Evolutionary conservation across 1,140 invertebrate genomes (phyloP), one percentile per base, ranked within the genome.

Genomic region (Bombus affinis): DNA sequence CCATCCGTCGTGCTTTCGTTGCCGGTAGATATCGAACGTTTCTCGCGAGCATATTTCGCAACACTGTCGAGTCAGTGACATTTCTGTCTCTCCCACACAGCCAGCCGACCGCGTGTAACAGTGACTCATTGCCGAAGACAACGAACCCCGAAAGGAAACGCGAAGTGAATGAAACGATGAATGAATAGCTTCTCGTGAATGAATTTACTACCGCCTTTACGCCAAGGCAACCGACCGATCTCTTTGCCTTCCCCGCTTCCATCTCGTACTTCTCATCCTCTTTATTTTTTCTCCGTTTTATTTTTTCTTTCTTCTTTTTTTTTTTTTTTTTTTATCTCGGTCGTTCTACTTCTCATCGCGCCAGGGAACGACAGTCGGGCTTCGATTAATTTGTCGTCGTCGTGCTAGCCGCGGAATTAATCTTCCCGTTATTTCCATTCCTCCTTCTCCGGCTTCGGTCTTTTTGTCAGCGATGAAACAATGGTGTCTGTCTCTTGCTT

Each of bases 71-170:
- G 85, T 87, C 84, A 89, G 81, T 91, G 89, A 88, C 90, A 90
- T 90, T 90, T 91, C 87, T 91, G 81, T 25, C 85, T 79, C 83
- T 81, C 81, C 73, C 83, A 87, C 71, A 81, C 71, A 44, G 25
- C 10, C 42, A 37, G 18, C 13, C 47, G 66, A 37, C 42, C 62
- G 75, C 68, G 86, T 75, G 79, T 82, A 85, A 83, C 70, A 86
- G 77, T 91, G 90, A 91, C 87, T 91, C 90, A 91, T 84, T 91
- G 81, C 73, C 72, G 90, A 90, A 91, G 89, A 91, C 90, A 91
- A 91, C 90, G 88, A 91, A 91, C 86, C 88, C 90, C 90, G 90
- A 91, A 91, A 91, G 90, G 90, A 91, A 91, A 91, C 89, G 76
- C 66, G 87, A 57, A 86, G 77, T 88, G 88, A 91, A 91, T 89